A percentile compares a stretch with the other conserved stretches of the same genome.
Conservation (phyloP, 2,113 vertebrate genomes). For the Orthonyx spaldingii region DNA sequence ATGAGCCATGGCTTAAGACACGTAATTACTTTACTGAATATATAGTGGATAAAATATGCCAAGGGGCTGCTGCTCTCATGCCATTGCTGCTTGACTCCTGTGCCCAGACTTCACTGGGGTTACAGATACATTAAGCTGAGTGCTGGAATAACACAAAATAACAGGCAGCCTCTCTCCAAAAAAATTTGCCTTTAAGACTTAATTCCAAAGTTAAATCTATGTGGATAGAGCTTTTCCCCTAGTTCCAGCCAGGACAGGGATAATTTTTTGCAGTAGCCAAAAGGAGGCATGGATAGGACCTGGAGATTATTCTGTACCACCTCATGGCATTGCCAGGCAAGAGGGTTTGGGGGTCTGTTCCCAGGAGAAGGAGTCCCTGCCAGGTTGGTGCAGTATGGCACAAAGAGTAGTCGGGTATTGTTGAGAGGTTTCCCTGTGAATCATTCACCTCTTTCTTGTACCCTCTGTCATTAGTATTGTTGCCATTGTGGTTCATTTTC, state of each 20-base stretch:
- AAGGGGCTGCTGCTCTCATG: background rate
- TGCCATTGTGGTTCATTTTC: background rate
- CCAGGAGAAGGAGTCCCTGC: background rate
- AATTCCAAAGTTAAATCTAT: background rate
- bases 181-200: background rate
- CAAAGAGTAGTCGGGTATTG: fast-evolving
- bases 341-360: background rate
- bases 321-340: background rate
- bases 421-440: background rate
- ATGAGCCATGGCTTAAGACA: background rate
- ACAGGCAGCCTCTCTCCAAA: background rate
- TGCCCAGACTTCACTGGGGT: background rate
- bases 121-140: background rate
- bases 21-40: fast-evolving
- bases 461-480: background rate
- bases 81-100: background rate
- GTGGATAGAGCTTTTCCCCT: background rate
- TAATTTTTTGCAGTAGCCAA: background rate
- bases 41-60: background rate
- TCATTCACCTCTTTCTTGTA: background rate
- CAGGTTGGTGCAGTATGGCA: background rate
- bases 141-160: background rate
- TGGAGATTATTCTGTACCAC: background rate
- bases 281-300: background rate
- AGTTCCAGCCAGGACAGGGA: background rate